Evolutionary conservation across 2,797 vertebrate species (phyloP).

Genomic region (Sebastes matsubarae): DNA sequence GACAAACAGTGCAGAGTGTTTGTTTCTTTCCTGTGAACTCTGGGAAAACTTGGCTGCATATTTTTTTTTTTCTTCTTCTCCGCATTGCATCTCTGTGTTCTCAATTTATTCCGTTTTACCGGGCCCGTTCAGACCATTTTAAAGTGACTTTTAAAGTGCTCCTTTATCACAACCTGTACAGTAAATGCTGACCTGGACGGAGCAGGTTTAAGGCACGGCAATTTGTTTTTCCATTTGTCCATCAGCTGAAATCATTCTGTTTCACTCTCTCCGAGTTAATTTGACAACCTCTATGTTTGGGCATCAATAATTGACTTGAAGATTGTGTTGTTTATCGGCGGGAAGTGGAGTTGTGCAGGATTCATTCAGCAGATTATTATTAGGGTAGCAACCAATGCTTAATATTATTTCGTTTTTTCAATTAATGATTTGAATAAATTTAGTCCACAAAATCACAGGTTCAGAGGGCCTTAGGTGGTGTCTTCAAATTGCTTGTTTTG

Average conservation of each 20-base stretch:
- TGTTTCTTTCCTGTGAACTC: conserved; percentile 17
- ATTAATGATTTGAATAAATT: background rate
- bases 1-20: conserved; percentile 11
- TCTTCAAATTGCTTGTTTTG: background rate
- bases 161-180: conserved; percentile 41
- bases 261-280: conserved; percentile 10
- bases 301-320: background rate
- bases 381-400: background rate
- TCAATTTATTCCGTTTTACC: conserved; percentile 14
- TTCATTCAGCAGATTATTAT: background rate
- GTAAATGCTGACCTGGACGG: conserved; percentile 48
- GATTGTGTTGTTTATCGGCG: conserved; percentile 1
- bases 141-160: conserved; percentile 39
- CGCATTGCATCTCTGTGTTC: background rate
- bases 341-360: background rate
- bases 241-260: conserved; percentile 20
- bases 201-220: conserved; percentile 23
- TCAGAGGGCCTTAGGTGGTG: background rate
- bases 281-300: conserved; percentile 8
- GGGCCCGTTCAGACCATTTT: conserved; percentile 17
- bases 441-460: background rate
- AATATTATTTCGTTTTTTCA: background rate
- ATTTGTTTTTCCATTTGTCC: conserved; percentile 38
- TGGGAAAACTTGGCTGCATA: background rate
- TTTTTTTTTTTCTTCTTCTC: background rate